phyloP scores from a whole-genome alignment of 2,797 vertebrate genomes.

The Emys orbicularis region DNA sequence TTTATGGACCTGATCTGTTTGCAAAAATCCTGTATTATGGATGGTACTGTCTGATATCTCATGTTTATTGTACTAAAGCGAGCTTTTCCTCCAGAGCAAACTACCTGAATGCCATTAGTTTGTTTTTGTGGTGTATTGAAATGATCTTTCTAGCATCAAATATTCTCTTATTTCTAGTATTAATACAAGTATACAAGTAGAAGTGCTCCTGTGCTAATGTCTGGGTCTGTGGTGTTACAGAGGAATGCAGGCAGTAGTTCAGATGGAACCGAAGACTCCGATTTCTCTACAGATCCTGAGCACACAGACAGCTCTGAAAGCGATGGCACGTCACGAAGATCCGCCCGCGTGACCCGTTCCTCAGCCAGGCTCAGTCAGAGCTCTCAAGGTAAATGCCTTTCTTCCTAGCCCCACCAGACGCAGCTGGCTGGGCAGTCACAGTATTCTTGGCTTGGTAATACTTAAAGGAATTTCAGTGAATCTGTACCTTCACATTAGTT shows the following conservation, averaged over 20 bases:
- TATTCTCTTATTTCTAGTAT: not conserved
- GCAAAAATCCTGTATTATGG: not conserved
- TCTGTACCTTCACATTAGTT: not conserved
- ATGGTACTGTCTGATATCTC: accelerated
- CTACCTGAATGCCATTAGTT: accelerated
- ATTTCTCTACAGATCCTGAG: conserved; percentile 96
- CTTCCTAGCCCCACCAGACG: not conserved
- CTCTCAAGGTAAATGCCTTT: conserved; percentile 89
- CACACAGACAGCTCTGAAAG: conserved; percentile 98
- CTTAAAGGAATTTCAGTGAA: not conserved
- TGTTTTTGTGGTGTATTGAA: not conserved
- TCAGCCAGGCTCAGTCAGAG: conserved; percentile 96
- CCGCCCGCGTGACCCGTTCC: conserved; percentile 94
- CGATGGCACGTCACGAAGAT: conserved; percentile 89
- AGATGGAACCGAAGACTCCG: conserved; percentile 97
- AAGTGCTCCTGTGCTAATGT: conserved; percentile 32
- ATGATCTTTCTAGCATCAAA: not conserved
- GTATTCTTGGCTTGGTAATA: accelerated
- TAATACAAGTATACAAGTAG: not conserved
- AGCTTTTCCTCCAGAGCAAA: not conserved
- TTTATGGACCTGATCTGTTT: not conserved
- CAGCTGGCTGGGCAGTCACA: accelerated
- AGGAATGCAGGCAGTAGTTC: conserved; percentile 97
- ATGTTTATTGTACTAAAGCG: accelerated
- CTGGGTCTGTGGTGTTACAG: conserved; percentile 80